Percentiles rank a stretch among this genome's conserved stretches.
Evolutionary conservation across 2,888 invertebrate genomes (phyloP).

Genomic region (Plagodis dolabraria): DNA sequence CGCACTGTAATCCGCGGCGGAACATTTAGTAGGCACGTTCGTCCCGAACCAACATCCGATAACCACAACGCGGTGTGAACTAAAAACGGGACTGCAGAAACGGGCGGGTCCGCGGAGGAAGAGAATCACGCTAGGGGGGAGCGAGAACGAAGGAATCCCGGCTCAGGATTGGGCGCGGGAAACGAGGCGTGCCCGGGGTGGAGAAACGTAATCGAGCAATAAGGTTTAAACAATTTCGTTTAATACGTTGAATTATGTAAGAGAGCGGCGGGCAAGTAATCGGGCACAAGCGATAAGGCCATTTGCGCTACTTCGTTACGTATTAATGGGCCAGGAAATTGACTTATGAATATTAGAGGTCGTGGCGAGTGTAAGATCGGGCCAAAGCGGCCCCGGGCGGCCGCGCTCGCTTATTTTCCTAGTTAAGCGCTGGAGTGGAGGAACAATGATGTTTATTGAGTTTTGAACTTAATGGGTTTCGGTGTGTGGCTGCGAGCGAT

Average conservation of each 20-base stretch:
- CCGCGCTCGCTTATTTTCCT: constrained; percentile 72
- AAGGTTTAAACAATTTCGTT: constrained; percentile 86
- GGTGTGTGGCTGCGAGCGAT: constrained; percentile 65
- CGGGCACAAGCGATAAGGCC: constrained; percentile 85
- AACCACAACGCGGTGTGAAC: constrained; percentile 58
- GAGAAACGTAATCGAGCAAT: constrained; percentile 85
- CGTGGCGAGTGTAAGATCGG: constrained; percentile 74
- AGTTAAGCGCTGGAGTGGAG: constrained; percentile 69
- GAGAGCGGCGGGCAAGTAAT: constrained; percentile 84
- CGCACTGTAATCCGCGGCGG: constrained; percentile 58
- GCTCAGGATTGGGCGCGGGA: constrained; percentile 70
- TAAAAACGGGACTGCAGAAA: constrained; percentile 54
- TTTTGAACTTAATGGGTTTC: constrained; percentile 78
- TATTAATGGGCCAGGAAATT: constrained; percentile 85
- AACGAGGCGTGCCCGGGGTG: constrained; percentile 80
- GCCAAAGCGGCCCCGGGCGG: constrained; percentile 78
- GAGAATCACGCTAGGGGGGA: constrained; percentile 44
- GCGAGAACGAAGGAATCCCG: constrained; percentile 48
- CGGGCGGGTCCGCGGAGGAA: constrained; percentile 62
- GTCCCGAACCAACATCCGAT: constrained; percentile 58
- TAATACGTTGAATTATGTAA: constrained; percentile 86
- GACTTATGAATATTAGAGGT: constrained; percentile 85
- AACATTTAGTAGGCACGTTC: constrained; percentile 42
- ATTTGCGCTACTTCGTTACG: constrained; percentile 85
- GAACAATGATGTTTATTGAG: constrained; percentile 81